phyloP scores from a whole-genome alignment of 2,797 vertebrate genomes.

The Gambelia wislizenii region DNA sequence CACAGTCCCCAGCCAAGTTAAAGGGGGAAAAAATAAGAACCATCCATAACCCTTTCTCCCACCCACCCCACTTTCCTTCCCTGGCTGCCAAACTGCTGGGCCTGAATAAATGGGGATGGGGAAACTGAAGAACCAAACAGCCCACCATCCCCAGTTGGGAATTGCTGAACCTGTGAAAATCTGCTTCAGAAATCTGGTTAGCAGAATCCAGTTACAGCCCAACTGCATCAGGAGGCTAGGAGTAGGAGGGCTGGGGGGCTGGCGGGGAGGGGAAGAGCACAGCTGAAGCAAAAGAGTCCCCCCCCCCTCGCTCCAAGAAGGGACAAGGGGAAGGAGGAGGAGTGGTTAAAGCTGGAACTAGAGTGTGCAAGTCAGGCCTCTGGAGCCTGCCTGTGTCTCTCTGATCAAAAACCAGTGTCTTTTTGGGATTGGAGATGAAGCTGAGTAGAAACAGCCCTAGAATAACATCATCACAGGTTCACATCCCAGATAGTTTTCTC shows the following conservation, averaged over 20 bases:
- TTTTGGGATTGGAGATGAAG: neutral
- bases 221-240: conserved; percentile 51
- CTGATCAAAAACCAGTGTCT: no score
- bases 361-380: neutral
- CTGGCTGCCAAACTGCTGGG: conserved; percentile 4
- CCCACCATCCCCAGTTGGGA: conserved; percentile 25
- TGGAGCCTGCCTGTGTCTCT: neutral
- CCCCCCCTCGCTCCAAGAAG: neutral
- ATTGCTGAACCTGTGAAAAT: conserved; percentile 44
- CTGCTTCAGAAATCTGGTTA: conserved; percentile 46
- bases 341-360: neutral
- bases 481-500: neutral
- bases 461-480: neutral
- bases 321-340: conserved; percentile 20
- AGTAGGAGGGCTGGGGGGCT: conserved; percentile 28
- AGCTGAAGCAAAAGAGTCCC: neutral
- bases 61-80: no score
- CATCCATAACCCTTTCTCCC: neutral
- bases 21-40: neutral
- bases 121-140: conserved; percentile 13
- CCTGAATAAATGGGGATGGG: conserved; percentile 27
- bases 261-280: conserved; percentile 40
- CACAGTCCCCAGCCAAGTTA: neutral
- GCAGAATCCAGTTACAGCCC: conserved; percentile 38
- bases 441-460: neutral